Evolutionary conservation across 2,888 invertebrate species (phyloP), one percentile per base, ranked within the genome.

Genomic region (Cyrtodaria siliqua): DNA sequence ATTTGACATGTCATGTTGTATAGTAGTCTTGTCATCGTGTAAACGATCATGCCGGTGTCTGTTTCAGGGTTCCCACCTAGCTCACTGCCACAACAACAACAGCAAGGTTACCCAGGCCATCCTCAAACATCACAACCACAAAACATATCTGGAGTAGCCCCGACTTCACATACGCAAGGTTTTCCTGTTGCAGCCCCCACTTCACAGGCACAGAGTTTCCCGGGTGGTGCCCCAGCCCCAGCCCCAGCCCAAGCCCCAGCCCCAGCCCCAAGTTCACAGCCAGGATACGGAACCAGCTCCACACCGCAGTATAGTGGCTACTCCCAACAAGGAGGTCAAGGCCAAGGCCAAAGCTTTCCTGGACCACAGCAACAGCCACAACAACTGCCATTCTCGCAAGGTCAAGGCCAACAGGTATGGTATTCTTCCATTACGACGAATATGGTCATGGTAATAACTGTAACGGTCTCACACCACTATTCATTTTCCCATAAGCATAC

Each of bases 81-180:
- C 33, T 8, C 6, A 14, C 66, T 52, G 24, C 64, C 64, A 23
- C 69, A 62, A 2, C 77, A 68, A 26, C 79, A 78, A 29, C 71
- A 56, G 26, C 82, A 80, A 59, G 69, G 69, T 53, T 85, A 79
- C 47, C 78, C 70, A 14, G 64, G 69, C 14, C 72, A 69, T 16
- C 70, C 61, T 14, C 69, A 59, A 18, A 27, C 55, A 2, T 29
- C 29, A 29, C 33, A 33, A 29, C 3, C 23, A 33, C 33, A 33
- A 33, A 33, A 12, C 12, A 8, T 8, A 4, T 12, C 33, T 12
- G 33, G 33, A 12, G 33, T 12, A 33, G 33, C 33, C 33, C 33
- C 33, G 12, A 33, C 33, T 33, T 33, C 33, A 8, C 33, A 33
- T 8, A 33, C 33, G 12, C 33, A 4, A 4, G 12, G 12, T 33